Conservation (phyloP, 92 coral and sea anemone species). For the Anthopleura xanthogrammica region DNA sequence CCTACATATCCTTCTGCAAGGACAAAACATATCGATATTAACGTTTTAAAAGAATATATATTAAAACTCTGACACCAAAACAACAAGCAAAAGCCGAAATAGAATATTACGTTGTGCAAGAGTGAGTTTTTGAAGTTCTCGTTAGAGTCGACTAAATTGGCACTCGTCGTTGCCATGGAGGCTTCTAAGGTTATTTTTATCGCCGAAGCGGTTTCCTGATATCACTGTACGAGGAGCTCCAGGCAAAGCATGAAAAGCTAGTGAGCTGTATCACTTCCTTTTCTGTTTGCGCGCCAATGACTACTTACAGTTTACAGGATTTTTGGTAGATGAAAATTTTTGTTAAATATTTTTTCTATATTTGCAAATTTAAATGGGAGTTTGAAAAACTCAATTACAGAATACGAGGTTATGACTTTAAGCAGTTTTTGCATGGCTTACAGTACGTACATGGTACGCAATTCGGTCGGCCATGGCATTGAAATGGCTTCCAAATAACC, state of each 20-base stretch:
- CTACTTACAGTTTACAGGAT: too few species aligned
- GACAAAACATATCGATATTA: neutral
- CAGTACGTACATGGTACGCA: neutral
- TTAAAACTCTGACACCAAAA: neutral
- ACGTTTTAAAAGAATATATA: neutral
- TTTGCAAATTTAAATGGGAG: too few species aligned
- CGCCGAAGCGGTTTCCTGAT: neutral
- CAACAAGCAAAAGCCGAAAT: too few species aligned
- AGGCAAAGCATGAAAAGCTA: neutral
- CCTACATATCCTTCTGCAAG: neutral
- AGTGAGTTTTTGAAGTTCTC: neutral
- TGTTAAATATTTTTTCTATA: too few species aligned
- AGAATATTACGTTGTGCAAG: too few species aligned
- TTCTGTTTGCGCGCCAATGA: too few species aligned
- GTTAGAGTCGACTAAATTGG: neutral
- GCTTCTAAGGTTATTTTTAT: neutral
- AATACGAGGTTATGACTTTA: too few species aligned
- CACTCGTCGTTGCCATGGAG: neutral
- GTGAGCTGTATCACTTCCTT: neutral
- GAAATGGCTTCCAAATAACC: neutral
- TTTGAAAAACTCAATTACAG: too few species aligned
- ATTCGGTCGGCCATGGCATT: neutral
- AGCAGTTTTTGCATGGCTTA: neutral
- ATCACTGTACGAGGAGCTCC: neutral
- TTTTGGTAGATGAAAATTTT: too few species aligned